Conservation (phyloP, 2,888 invertebrate species). For the Tetanocera ferruginea region DNA sequence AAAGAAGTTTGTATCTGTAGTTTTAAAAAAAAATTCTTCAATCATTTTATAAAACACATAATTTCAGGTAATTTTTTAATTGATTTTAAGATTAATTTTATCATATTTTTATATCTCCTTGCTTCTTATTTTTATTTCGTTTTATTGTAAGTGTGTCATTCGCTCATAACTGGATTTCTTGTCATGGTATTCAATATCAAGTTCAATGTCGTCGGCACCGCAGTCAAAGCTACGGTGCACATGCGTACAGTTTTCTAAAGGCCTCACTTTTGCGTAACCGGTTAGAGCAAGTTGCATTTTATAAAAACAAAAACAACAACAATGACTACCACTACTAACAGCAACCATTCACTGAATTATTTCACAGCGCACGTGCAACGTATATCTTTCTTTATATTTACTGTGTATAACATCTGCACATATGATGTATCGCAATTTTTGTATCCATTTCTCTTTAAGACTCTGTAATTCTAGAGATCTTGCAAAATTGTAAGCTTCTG, state of each 20-base stretch:
- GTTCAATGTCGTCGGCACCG: conserved; percentile 29
- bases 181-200: conserved; percentile 19
- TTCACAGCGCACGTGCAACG: conserved; percentile 4
- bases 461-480: too few relatives aligned
- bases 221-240: background rate
- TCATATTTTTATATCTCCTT: background rate
- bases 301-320: background rate
- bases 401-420: too few relatives aligned
- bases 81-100: background rate
- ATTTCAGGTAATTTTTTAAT: too few relatives aligned
- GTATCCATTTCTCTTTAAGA: too few relatives aligned
- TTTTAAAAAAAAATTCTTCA: too few relatives aligned
- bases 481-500: too few relatives aligned
- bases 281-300: background rate
- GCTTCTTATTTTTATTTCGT: background rate
- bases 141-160: conserved; percentile 20
- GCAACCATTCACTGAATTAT: background rate
- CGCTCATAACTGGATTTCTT: conserved; percentile 16
- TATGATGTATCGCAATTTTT: too few relatives aligned
- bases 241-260: background rate
- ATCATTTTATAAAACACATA: too few relatives aligned
- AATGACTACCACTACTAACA: background rate
- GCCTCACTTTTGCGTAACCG: background rate
- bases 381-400: too few relatives aligned
- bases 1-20: too few relatives aligned